These are phyloP conservation scores for Neofelis nebulosa DNA, from an alignment of 2,113 vertebrate species.

Conservation along the genomic window DNA sequence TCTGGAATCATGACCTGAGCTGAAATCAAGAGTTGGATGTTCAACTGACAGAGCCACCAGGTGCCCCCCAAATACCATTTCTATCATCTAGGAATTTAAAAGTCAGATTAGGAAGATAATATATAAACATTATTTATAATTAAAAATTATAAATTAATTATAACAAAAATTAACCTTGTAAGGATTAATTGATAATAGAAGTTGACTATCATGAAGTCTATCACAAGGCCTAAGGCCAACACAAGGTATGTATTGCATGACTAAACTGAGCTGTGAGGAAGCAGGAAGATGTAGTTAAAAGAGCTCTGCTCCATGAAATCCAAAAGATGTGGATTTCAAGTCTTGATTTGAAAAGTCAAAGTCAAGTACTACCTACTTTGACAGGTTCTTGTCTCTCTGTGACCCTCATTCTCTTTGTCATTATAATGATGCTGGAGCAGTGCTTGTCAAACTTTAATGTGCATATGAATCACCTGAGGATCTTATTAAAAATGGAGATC, in stretches of 20 bases:
- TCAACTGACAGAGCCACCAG: too few species aligned
- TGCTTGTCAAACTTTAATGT: slow-evolving; percentile 12
- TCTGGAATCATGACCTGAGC: too few species aligned
- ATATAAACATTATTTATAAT: neutral
- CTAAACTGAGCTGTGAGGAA: neutral
- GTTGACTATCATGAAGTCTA: neutral
- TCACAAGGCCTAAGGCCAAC: neutral
- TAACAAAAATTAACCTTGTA: slow-evolving; percentile 26
- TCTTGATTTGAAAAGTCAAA: slow-evolving; percentile 9
- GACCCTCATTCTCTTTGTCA: neutral
- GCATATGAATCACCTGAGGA: neutral
- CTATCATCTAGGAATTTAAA: neutral
- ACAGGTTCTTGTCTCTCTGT: neutral
- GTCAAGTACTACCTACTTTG: slow-evolving; percentile 2
- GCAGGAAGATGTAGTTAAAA: neutral
- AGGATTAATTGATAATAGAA: neutral
- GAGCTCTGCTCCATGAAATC: neutral
- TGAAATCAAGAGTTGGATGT: too few species aligned
- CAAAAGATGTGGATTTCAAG: slow-evolving; percentile 7
- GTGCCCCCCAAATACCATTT: neutral
- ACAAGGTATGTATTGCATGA: neutral
- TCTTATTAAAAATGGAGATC: slow-evolving; percentile 30
- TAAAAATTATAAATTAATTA: too few species aligned
- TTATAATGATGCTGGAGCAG: neutral
- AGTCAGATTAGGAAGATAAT: slow-evolving; percentile 9